Conservation (phyloP, 2,797 vertebrate species). For the Gymnodraco acuticeps region DNA sequence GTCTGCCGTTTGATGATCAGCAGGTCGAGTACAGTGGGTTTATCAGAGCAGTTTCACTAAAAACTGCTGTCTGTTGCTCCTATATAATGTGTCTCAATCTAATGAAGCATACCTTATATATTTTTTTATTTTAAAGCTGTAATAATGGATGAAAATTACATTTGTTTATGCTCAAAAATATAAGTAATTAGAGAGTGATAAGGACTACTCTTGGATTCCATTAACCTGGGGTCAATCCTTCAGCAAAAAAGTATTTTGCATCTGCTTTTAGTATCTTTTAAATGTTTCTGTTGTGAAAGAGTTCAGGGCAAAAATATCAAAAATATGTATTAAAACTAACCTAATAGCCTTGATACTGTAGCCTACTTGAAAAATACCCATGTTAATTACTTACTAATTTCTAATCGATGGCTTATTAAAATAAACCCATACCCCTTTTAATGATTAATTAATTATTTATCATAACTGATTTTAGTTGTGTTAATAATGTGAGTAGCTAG, state of each 20-base stretch:
- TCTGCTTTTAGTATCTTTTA: neutral
- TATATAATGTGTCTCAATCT: neutral
- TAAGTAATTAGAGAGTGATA: neutral
- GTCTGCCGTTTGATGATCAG: neutral
- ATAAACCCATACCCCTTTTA: neutral
- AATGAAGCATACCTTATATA: neutral
- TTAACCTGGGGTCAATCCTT: neutral
- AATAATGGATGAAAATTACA: neutral
- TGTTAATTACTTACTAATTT: neutral
- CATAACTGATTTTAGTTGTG: conserved; percentile 6
- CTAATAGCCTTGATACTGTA: neutral
- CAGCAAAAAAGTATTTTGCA: neutral
- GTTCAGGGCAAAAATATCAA: neutral
- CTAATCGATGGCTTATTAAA: neutral
- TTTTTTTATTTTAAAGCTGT: neutral
- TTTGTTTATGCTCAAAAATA: neutral
- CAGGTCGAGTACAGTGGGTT: neutral
- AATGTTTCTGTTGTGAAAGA: neutral
- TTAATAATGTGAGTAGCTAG: conserved; percentile 5
- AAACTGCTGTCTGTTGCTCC: neutral
- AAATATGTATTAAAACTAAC: neutral
- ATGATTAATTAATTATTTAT: neutral
- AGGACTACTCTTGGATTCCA: neutral
- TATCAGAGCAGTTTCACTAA: neutral
- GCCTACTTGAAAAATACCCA: neutral